Evolutionary conservation across 2,113 vertebrate species (phyloP), one percentile per base, ranked within the genome.

Genomic region (Erinaceus europaeus): DNA sequence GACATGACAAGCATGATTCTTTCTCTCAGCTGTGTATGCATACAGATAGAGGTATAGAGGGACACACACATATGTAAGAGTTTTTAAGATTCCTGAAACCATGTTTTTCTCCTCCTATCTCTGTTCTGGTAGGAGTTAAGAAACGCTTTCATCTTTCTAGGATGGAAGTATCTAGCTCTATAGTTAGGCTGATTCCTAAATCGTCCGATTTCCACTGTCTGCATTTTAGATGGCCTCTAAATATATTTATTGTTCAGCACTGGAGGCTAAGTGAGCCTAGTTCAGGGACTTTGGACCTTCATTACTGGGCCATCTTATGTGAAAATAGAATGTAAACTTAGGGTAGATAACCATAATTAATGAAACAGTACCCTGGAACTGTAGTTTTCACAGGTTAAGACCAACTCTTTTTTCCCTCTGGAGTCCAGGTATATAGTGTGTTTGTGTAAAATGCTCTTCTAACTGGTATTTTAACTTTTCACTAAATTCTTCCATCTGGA

Each of bases 391-490:
- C 13, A n/a, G 23, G 27, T 25, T 25, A 40, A 32, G 40, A 9
- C 38, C 38, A 80, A 84, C 11, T 12, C 50, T 76, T 81, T 82
- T 44, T 50, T 65, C 27, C 25, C 48, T 87, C 90, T 17, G 64
- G 44, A 29, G 13, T 7, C 12, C 59, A 86, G 36, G 55, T 80
- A 15, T 29, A 34, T 72, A 59, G 79, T 82, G 42, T 17, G 82
- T 20, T 1, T 82, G 6, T 76, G 46, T 40, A 81, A 87, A 92
- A 67, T 72, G n/a, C 21, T 78, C 23, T 42, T 59, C 29, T 69
- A 90, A 94, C 50, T 71, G 68, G 5, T 65, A 64, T 92, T 92
- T 94, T 82, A 77, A 5, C 38, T 11, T 20, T 5, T 78, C 44
- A n/a, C 76, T 65, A 38, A 75, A 78, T 55, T 78, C 23, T 59